phyloP scores from a whole-genome alignment of 2,113 vertebrate species.

The Alectura lathami region DNA sequence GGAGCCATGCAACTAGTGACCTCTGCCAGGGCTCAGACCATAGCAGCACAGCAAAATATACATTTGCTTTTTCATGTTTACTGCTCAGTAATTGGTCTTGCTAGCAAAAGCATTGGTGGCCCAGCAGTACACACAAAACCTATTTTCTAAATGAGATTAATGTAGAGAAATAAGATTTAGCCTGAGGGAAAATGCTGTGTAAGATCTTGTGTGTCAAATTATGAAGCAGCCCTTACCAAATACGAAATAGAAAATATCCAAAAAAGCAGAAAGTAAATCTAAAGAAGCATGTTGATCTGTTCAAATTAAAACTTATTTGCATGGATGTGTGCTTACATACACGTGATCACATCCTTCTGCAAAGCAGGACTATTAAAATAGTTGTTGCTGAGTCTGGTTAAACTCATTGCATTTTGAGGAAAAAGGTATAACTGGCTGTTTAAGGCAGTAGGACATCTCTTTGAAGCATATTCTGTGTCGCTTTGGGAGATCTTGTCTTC shows the following conservation, averaged over 20 bases:
- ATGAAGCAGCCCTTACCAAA: not conserved
- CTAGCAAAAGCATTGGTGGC: not conserved
- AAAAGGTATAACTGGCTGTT: rapidly evolving
- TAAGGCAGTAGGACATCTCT: not conserved
- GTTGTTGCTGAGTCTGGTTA: not conserved
- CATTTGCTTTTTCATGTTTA: not conserved
- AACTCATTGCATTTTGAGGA: not conserved
- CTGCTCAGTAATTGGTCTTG: not conserved
- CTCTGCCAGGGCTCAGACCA: not conserved
- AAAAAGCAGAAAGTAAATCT: not conserved
- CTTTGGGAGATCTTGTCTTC: not conserved
- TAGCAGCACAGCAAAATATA: not conserved
- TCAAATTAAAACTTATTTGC: not conserved
- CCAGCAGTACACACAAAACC: not conserved
- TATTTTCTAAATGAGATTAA: not conserved
- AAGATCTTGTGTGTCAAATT: not conserved
- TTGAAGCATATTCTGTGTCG: not conserved
- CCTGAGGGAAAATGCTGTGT: not conserved
- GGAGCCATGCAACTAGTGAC: not conserved
- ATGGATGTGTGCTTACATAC: not conserved
- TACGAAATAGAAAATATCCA: not conserved
- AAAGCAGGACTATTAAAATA: not conserved
- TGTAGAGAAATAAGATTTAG: not conserved
- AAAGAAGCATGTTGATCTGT: not conserved
- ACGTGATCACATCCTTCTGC: not conserved